Conservation (phyloP, 2,113 vertebrate genomes). For the Orientallactaga bullata region DNA sequence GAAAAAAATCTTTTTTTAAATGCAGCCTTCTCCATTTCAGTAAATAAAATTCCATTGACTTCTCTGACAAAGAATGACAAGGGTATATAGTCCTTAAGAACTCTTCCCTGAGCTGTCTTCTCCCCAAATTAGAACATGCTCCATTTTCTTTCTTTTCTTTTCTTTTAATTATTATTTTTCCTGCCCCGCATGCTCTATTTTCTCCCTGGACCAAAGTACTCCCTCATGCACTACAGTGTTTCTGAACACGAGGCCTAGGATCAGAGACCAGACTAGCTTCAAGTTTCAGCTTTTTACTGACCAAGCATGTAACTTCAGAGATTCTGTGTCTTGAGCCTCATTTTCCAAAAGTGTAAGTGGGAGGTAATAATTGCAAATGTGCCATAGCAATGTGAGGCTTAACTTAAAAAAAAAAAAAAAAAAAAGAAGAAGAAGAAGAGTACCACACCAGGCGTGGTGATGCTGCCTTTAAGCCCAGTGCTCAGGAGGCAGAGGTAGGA, state of each 20-base stretch:
- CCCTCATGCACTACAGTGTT: neutral
- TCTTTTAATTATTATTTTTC: too few species aligned
- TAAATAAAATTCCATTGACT: neutral
- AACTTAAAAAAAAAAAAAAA: neutral
- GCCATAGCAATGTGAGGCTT: neutral
- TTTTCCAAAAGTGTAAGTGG: neutral
- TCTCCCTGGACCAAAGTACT: neutral
- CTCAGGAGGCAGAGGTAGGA: too few species aligned
- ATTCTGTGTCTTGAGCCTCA: neutral
- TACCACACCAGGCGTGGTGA: too few species aligned
- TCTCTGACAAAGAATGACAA: conserved; percentile 1
- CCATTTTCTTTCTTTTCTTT: neutral
- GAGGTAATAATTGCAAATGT: neutral
- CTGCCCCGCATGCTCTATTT: neutral
- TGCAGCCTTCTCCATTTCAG: conserved; percentile 14
- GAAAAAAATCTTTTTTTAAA: neutral
- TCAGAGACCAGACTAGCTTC: neutral
- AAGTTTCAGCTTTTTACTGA: neutral
- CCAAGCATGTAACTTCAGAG: neutral
- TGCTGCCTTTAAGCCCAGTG: too few species aligned
- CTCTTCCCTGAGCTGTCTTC: neutral
- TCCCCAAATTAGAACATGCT: neutral
- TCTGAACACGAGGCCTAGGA: neutral
- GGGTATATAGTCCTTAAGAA: neutral
- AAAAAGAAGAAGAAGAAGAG: too few species aligned